Conservation (phyloP, 2,797 vertebrate species). For the Euthynnus affinis region DNA sequence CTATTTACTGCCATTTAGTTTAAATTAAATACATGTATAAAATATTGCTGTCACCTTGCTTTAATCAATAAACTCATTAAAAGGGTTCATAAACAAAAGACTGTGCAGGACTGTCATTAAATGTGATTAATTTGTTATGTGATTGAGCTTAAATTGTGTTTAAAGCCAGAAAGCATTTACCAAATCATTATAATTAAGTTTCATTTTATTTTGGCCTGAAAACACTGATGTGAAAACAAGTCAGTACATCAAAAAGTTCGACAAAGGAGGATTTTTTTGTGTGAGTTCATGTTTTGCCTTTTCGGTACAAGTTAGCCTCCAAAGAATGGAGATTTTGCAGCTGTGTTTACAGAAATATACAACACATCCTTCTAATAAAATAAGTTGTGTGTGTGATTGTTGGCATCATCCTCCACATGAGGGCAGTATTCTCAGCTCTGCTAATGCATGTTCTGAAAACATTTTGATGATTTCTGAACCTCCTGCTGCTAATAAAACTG, state of each 20-base stretch:
- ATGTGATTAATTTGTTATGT: not conserved
- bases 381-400: constrained; percentile 5
- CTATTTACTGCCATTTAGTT: not conserved
- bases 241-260: not conserved
- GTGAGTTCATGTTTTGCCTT: not conserved
- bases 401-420: constrained; percentile 22
- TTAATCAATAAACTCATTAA: not conserved
- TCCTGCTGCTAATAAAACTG: not conserved
- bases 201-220: not conserved
- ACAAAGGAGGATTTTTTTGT: constrained; percentile 1
- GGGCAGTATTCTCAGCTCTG: constrained; percentile 15
- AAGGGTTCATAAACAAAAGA: not conserved
- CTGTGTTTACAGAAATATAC: not conserved
- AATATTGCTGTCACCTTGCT: not conserved
- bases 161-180: too few species aligned
- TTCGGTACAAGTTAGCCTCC: not conserved
- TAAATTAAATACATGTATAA: not conserved
- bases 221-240: not conserved
- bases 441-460: not conserved
- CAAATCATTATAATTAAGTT: too few species aligned
- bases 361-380: not conserved
- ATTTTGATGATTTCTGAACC: not conserved
- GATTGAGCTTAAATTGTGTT: too few species aligned
- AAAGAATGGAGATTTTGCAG: not conserved
- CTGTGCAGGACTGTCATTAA: not conserved